Evolutionary conservation across 2,888 invertebrate species (phyloP).

Genomic region (Microdon myrmicae): DNA sequence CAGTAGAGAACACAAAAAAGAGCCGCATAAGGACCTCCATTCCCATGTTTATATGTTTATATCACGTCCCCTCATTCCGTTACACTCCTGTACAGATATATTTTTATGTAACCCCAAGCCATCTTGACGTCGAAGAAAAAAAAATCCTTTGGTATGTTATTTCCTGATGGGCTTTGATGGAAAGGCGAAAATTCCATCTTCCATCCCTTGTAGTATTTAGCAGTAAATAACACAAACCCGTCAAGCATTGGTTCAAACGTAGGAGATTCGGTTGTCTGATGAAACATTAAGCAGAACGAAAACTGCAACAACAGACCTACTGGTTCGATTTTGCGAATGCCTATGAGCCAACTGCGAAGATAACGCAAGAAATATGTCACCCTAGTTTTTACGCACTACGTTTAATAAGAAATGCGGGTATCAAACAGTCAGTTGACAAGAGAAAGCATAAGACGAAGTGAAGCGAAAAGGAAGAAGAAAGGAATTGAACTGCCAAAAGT

Average conservation of each 20-base stretch:
- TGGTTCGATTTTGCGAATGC: conserved; percentile 34
- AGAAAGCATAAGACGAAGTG: background rate
- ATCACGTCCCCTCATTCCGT: too few species aligned
- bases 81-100: too few species aligned
- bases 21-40: conserved; percentile 5
- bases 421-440: conserved; percentile 40
- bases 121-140: conserved; percentile 19
- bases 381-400: conserved; percentile 45
- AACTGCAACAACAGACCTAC: too few species aligned
- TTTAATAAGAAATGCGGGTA: conserved; percentile 46
- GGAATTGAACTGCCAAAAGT: conserved; percentile 51
- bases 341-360: conserved; percentile 10
- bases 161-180: conserved; percentile 46
- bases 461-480: conserved; percentile 14
- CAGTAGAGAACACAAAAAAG: conserved; percentile 4
- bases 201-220: too few species aligned
- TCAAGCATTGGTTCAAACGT: conserved; percentile 20
- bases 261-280: too few species aligned
- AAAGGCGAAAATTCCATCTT: too few species aligned
- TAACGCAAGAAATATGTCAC: conserved; percentile 44
- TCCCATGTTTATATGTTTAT: conserved; percentile 7
- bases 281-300: too few species aligned
- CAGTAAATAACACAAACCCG: conserved; percentile 19
- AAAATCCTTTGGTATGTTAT: conserved; percentile 25
- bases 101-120: conserved; percentile 28